Evolutionary conservation across 2,888 invertebrate species (phyloP).

Genomic region (Scaptomyza caliginosa): DNA sequence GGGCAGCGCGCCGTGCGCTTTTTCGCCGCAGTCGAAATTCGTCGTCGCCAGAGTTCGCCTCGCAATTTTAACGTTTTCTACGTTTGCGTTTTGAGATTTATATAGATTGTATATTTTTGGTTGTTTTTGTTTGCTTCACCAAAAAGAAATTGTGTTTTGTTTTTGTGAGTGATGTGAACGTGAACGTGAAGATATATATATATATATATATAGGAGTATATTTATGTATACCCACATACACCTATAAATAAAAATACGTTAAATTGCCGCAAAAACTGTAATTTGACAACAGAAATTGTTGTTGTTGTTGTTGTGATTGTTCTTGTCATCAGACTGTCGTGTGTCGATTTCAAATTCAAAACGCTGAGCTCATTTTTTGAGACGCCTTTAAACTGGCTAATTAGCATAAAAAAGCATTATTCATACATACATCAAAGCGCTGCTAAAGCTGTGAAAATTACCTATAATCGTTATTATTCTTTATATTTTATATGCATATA

Average conservation of each 20-base stretch:
- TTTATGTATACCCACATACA: conserved; percentile 14
- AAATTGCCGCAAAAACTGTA: conserved; percentile 43
- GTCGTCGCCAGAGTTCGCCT: conserved; percentile 70
- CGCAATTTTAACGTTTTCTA: conserved; percentile 56
- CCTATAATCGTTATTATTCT: conserved; percentile 40
- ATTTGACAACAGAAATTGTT: conserved; percentile 45
- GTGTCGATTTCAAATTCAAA: conserved; percentile 62
- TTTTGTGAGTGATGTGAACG: conserved; percentile 51
- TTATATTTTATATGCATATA: conserved; percentile 17
- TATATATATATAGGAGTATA: conserved; percentile 18
- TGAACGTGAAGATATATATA: conserved; percentile 54
- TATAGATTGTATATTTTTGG: conserved; percentile 24
- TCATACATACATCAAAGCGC: conserved; percentile 52
- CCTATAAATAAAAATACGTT: conserved; percentile 37
- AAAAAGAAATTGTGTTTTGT: conserved; percentile 55
- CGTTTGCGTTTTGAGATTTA: conserved; percentile 49
- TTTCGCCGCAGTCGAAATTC: conserved; percentile 78
- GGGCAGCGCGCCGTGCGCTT: conserved; percentile 48
- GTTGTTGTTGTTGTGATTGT: conserved; percentile 27
- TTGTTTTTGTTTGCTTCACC: conserved; percentile 23
- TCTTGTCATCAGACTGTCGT: conserved; percentile 24
- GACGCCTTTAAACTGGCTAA: conserved; percentile 59
- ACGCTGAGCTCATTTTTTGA: conserved; percentile 77
- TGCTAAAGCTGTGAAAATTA: conserved; percentile 52
- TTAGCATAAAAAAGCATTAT: conserved; percentile 72